Base-by-base conservation (phyloP, 2,797 vertebrate species). In the Coregonus ussuriensis region DNA sequence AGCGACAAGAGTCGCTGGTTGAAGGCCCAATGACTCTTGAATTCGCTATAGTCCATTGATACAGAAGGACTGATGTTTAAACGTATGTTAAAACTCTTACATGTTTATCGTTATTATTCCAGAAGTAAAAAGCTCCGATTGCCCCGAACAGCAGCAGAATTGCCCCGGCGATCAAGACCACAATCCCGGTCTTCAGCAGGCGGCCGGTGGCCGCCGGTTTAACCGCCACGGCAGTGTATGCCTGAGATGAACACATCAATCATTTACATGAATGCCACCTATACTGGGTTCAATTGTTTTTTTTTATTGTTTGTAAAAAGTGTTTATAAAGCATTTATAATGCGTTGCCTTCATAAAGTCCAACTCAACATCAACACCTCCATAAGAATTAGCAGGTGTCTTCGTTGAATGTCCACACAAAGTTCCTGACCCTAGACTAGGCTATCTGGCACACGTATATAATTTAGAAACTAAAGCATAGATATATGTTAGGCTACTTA, bases 121-220 rank as follows among this genome's bases (percentile, higher is more conserved):
- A 98, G 89, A 96, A 97, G 93, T 96, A 98, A 84, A 97, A 97
- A 47, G 96, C 96, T 6, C 96, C 97, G 4, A 96, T 92, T 35
- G 96, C 95, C 51, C 97, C 97, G 56, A 96, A 93, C 31, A 98
- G 94, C 72, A 98, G 93, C 71, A 99, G 92, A 9, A 93, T 80
- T 4, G 94, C 94, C 47, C 96, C 96, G 0, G 93, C 93, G 47
- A 95, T 89, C 47, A 97, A 94, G 77, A 95, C 94, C 70, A 93
- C 94, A 1, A 96, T 92, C 70, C 96, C 96, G 73, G 94, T 93
- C 90, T 96, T 95, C 88, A 98, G 92, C 71, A 97, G 92, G 1
- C 94, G 92, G 15, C 96, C 91, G 21, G 93, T 93, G 84, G 91
- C 87, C 47, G 95, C 85, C 9, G 96, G 88, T 79, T 93, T 94